phyloP scores from a whole-genome alignment of 2,797 vertebrate genomes.

The Vipera latastei region DNA sequence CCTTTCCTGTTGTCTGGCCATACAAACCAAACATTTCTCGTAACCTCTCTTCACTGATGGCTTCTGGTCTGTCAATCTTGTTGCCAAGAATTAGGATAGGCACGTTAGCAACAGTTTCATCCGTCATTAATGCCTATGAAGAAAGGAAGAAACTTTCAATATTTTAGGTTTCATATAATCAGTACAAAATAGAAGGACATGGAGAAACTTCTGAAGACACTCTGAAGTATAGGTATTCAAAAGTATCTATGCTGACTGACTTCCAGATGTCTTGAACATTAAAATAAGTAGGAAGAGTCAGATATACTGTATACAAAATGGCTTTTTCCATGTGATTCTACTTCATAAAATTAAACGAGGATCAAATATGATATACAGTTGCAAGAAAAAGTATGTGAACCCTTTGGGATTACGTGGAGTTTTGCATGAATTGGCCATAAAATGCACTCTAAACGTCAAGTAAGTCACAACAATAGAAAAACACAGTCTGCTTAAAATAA shows the following conservation, averaged over 20 bases:
- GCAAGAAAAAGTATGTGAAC: no score
- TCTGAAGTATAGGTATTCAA: background rate
- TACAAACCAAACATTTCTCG: constrained; percentile 89
- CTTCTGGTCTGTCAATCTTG: constrained; percentile 95
- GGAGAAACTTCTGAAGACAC: background rate
- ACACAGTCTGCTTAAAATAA: no score
- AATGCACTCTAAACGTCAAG: no score
- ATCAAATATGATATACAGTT: background rate
- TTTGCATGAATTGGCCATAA: no score
- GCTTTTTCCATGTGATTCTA: background rate
- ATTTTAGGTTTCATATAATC: constrained; percentile 1
- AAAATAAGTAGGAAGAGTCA: background rate
- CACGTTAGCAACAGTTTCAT: constrained; percentile 96
- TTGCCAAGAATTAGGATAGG: constrained; percentile 97
- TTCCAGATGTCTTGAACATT: background rate
- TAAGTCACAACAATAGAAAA: no score
- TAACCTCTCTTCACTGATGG: constrained; percentile 92
- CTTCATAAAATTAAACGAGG: background rate
- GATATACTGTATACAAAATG: background rate
- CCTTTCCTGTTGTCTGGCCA: constrained; percentile 96
- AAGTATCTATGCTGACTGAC: background rate
- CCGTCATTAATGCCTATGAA: constrained; percentile 91
- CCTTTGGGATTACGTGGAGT: no score
- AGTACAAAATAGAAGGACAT: background rate
- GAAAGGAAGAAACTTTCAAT: constrained; percentile 28